These are phyloP conservation scores for Poeciliopsis paucimaculata DNA, from an alignment of 2,797 vertebrate genomes.

Conservation along the genomic window DNA sequence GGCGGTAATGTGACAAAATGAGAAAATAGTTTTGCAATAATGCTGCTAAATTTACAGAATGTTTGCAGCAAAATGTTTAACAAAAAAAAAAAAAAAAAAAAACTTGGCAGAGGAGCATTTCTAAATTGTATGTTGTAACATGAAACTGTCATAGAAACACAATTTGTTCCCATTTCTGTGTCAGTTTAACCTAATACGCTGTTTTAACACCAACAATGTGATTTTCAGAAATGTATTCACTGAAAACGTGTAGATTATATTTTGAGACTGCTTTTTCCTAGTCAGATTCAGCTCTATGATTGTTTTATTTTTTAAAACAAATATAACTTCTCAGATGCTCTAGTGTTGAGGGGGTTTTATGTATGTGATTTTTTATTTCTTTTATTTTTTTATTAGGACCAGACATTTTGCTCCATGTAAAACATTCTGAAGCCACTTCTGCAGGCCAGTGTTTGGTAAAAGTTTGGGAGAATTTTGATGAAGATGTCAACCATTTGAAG, in stretches of 20 bases:
- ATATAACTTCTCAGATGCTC: not conserved
- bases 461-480: not conserved
- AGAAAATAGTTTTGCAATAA: not conserved
- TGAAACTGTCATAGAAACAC: not conserved
- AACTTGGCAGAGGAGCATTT: not conserved
- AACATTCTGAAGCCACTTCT: not conserved
- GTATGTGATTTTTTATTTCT: not conserved
- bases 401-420: not conserved
- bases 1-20: conserved; percentile 48
- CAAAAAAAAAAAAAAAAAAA: not conserved
- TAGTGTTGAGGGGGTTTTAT: too few species aligned
- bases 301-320: not conserved
- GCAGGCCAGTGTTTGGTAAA: not conserved
- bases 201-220: not conserved
- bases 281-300: not conserved
- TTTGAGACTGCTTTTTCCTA: not conserved
- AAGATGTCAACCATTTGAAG: conserved; percentile 22
- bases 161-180: not conserved
- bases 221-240: not conserved
- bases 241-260: not conserved
- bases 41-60: not conserved
- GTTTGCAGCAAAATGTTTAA: not conserved
- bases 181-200: not conserved
- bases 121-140: not conserved
- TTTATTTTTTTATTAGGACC: not conserved